Evolutionary conservation across 2,113 vertebrate genomes (phyloP), one percentile per base, ranked within the genome.

Genomic region (Prunella fulvescens): DNA sequence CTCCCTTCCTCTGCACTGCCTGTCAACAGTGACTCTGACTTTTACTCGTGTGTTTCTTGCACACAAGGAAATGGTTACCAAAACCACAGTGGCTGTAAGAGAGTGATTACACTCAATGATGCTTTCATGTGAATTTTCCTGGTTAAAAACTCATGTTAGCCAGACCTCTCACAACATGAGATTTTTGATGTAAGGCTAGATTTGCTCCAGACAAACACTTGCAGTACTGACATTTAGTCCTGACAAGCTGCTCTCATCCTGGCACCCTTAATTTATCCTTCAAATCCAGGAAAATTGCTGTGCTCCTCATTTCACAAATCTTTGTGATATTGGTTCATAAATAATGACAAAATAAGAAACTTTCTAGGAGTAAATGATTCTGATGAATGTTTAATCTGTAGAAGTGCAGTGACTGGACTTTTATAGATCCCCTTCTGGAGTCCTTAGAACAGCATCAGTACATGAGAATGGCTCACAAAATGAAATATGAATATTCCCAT

Each of bases 51-150:
- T 92, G 70, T 66, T 91, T 53, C 58, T 70, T 57, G 3, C 69
- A 85, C 57, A 81, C 39, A 50, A 93, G 94, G 95, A 96, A 97
- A 95, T 86, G 90, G 88, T 92, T 95, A 74, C 88, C 35, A 77
- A 96, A 97, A 94, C 91, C 96, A 89, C 91, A 90, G 65, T 6
- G 31, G 39, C 86, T 92, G 86, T 78, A 77, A 88, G 85, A 23
- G 6, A 90, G 56, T 62, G 80, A 92, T 95, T 95, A 62, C 84
- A 86, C 33, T 35, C 48, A 44, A 3, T 57, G 86, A 42, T 85
- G 89, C 80, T 93, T 77, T 93, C 12, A 3, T 85, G 77, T 82
- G 61, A 28, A 2, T 93, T 96, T 92, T 81, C 88, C 77, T 92
- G 40, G 66, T 51, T 86, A 40, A 78, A 92, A 92, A 44, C 72